phyloP scores from a whole-genome alignment of 2,113 vertebrate species.

The Podilymbus podiceps region DNA sequence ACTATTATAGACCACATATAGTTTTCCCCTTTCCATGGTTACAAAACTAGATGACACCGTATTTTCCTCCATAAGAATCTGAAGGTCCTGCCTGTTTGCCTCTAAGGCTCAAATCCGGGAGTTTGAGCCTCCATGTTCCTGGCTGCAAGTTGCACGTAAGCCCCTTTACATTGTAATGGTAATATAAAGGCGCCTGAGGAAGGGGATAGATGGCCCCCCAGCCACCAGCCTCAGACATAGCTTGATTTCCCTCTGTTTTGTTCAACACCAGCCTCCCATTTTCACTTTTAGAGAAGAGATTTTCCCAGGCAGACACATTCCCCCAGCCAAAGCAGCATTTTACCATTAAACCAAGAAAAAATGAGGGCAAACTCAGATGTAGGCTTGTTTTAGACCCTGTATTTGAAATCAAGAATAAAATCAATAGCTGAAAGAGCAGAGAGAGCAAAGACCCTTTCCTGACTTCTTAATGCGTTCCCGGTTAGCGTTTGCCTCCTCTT shows the following conservation, averaged over 20 bases:
- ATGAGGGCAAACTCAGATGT: background rate
- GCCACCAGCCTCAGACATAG: rapidly evolving
- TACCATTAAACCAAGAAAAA: background rate
- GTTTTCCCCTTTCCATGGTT: background rate
- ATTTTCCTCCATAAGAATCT: background rate
- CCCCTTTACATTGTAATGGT: background rate
- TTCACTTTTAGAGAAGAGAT: background rate
- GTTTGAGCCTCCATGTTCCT: rapidly evolving
- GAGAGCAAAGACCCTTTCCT: background rate
- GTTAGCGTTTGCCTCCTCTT: background rate
- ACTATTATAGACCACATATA: background rate
- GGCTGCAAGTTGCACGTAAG: background rate
- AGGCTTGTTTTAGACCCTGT: background rate
- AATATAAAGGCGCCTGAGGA: background rate
- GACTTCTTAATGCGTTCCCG: background rate
- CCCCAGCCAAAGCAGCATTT: background rate
- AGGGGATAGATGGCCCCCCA: background rate
- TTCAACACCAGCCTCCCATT: background rate
- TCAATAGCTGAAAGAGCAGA: background rate
- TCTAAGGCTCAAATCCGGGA: background rate
- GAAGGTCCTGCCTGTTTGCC: background rate
- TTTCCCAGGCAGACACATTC: background rate
- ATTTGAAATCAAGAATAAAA: background rate
- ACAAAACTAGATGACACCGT: background rate
- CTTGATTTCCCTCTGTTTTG: background rate